Base-by-base conservation (phyloP, 2,113 vertebrate genomes). In the Lamprologus lemairii region DNA sequence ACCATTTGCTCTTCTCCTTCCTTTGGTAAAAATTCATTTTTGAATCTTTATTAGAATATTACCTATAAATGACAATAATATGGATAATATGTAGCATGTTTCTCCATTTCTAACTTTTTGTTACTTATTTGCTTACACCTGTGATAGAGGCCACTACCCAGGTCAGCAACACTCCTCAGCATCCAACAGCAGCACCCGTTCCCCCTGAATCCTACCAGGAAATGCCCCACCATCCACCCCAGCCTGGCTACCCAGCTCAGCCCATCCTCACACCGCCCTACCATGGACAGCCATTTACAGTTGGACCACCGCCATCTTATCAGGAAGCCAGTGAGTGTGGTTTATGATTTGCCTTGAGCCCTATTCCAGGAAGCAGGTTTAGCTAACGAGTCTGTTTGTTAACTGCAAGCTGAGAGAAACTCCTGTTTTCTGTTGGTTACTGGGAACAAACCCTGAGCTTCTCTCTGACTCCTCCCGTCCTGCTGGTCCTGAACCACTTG, bases 231-330 rank as follows among this genome's bases (percentile, higher is more conserved):
- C 97, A 96, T 65, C 95, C 96, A 1, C 28, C 96, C 7, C 98
- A 97, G 91, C 94, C 97, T 0, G 97, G 88, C 1, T 94, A 12
- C 23, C 6, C 42, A 78, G 4, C 45, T 51, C 73, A 33, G 26
- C 96, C 86, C 68, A 90, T 91, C 84, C 45, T 87, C 21, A 4
- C 75, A 7, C 91, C 94, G 6, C 92, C 96, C 0, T 97, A 97
- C 90, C 97, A 95, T 0, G 88, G 89, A 0, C 97, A 97, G 8
- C 60, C 75, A 5, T 97, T 96, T 49, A 93, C 92, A 11, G 95
- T 97, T 88, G 97, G 97, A 86, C 97, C 96, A 1, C 96, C 97
- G 2, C 98, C 98, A 0, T 95, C 98, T 5, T 99, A 98, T 87
- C 97, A 97, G 13, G 98, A 98, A 94, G 97, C 96, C 0, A 53